Base-by-base conservation (phyloP, 2,797 vertebrate genomes). In the Lemur catta region DNA sequence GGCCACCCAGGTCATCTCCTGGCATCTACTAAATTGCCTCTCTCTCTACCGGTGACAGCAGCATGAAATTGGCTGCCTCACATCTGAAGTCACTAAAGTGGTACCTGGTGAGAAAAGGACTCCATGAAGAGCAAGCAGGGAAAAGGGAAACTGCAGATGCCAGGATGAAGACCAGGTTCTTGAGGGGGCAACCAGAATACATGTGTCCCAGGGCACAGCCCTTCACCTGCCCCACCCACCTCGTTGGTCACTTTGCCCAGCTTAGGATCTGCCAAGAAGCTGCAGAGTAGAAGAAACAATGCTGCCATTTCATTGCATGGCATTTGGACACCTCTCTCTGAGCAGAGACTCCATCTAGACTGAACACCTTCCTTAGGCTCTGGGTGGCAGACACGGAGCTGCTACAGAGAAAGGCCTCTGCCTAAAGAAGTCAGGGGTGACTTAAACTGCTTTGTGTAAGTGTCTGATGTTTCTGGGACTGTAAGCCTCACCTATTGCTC, bases 51-150 rank as follows among this genome's bases (percentile, higher is more conserved):
- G 26, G 41, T 55, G 38, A n/a, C 92, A 89, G 30, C 28, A 0
- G 1, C 35, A 50, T 0, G 0, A 84, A 38, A 72, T 30, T 7
- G 18, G 41, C 3, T 59, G 86, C 81, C 28, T 6, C 0, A 1
- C 10, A 57, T 2, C 92, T 15, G n/a, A 46, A 78, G 20, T n/a
- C 92, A 86, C 35, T 0, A 1, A 75, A 52, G 46, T 55, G n/a
- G n/a, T 41, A 5, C 61, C 65, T 38, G 30, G 10, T 57, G 79
- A 57, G 74, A 90, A 89, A 80, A 14, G 71, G 9, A 38, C 33
- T 82, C 75, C 55, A 12, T 26, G 46, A 67, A 63, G 65, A 41
- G 61, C 6, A 48, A 0, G 0, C 55, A 65, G n/a, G 75, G 35
- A 71, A 55, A 84, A 22, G 69, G 89, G 22, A 43, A 46, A 84